phyloP scores from a whole-genome alignment of 2,888 invertebrate species.

The Meiosimyza platycephala region DNA sequence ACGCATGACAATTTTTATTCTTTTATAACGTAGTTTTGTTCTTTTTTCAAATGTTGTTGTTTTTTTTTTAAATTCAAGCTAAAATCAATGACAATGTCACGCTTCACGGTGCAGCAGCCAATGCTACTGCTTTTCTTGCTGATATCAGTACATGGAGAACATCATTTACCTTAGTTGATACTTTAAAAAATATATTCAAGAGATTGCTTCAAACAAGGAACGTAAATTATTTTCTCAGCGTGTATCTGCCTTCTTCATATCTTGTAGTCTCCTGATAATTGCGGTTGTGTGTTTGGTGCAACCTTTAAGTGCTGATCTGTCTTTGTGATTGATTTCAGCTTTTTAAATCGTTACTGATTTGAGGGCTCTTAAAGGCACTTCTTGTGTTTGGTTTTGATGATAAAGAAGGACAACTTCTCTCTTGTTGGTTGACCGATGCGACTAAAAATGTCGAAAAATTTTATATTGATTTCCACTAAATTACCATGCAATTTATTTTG shows the following conservation, averaged over 20 bases:
- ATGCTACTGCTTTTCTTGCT: constrained; percentile 16
- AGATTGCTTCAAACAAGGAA: too few species aligned
- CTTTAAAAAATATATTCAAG: too few species aligned
- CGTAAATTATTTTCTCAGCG: background rate
- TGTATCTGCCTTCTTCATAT: background rate
- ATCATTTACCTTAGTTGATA: too few species aligned
- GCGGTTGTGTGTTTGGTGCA: background rate
- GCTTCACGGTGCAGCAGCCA: constrained; percentile 37
- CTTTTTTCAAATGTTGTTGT: background rate
- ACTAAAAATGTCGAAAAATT: constrained; percentile 3
- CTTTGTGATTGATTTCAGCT: constrained; percentile 27
- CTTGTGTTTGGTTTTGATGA: constrained; percentile 31
- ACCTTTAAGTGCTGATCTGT: constrained; percentile 2
- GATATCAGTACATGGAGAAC: too few species aligned
- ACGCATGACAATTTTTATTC: constrained; percentile 48
- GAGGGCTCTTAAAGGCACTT: background rate
- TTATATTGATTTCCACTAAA: constrained; percentile 42
- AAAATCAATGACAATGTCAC: constrained; percentile 46
- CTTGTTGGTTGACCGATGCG: constrained; percentile 29
- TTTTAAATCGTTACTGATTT: background rate
- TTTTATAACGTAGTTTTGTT: background rate
- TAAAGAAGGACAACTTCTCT: constrained; percentile 39
- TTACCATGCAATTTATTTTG: constrained; percentile 61
- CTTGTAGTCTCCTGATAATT: constrained; percentile 3
- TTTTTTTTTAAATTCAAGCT: constrained; percentile 1